Evolutionary conservation across 2,113 vertebrate genomes (phyloP).

Genomic region (Sitta europaea): DNA sequence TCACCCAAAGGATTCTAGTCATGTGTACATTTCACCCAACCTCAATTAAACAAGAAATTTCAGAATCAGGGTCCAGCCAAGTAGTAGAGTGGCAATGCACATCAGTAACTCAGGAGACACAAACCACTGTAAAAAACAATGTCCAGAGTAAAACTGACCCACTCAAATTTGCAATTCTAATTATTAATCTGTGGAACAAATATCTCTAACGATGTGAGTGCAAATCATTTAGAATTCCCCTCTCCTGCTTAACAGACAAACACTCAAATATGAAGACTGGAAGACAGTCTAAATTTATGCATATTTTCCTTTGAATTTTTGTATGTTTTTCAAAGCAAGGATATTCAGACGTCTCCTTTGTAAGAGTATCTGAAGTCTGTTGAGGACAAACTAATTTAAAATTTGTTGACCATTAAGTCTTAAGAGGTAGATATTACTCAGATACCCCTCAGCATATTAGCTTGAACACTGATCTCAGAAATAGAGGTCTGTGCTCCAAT

Average conservation of each 20-base stretch:
- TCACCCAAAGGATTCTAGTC: neutral
- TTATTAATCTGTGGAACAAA: neutral
- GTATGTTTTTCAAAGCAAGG: neutral
- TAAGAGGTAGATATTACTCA: neutral
- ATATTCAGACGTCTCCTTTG: neutral
- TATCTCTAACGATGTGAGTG: neutral
- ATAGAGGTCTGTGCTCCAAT: neutral
- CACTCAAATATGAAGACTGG: neutral
- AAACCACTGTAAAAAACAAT: neutral
- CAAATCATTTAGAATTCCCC: neutral
- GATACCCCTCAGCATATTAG: neutral
- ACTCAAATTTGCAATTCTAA: neutral
- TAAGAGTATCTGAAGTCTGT: neutral
- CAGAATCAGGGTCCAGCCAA: neutral
- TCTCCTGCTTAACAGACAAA: neutral
- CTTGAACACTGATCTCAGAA: neutral
- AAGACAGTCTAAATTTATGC: neutral
- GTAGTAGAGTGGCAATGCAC: neutral
- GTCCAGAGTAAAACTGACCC: neutral
- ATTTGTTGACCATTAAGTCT: neutral
- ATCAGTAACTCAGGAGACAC: neutral
- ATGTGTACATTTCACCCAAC: neutral
- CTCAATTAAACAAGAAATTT: neutral
- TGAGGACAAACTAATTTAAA: neutral
- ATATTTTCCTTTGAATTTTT: neutral